Base-by-base conservation (phyloP, 2,113 vertebrate genomes). In the Archocentrus centrarchus region DNA sequence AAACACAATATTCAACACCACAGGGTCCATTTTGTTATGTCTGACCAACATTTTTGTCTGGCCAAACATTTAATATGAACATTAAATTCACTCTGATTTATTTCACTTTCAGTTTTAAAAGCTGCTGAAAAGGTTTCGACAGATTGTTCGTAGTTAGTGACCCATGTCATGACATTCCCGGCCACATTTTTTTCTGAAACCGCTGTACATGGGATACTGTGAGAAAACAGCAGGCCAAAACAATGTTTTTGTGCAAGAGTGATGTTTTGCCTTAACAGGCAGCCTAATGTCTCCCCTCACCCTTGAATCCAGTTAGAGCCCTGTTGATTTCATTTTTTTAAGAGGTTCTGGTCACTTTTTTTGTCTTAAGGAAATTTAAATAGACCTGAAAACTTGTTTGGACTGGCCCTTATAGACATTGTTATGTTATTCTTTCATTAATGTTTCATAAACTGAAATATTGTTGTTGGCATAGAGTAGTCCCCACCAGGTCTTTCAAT, bases 61-160 rank as follows among this genome's bases (percentile, higher is more conserved):
- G 82, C 86, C 75, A 84, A 82, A 79, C 60, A 70, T 76, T 81
- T 83, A 24, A 80, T 50, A 76, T 13, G 76, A 85, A 87, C 70
- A 63, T 80, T 82, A 73, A 83, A 75, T 86, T 75, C 70, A 17
- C 63, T 85, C 83, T 83, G 85, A 91, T 88, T 91, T 88, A 90
- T 89, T 89, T 88, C 62, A 61, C 22, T 35, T 61, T 61, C 55
- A 39, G 77, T 30, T 77, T 61, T 17, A 32, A 64, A 85, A 83
- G 59, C 77, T 88, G 90, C 70, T 88, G 78, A 87, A 86, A 86
- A 82, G 84, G 76, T 85, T 91, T 93, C 87, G 81, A 57, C 86
- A 86, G 84, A 89, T 87, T 88, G 80, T 85, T 90, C 82, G 17
- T 44, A 66, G 85, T 37, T 75, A 50, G 35, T 89, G 84, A 94